Percentiles rank a stretch among this genome's conserved stretches.
These are phyloP conservation scores for Paracanthobrama guichenoti DNA, from an alignment of 2,113 vertebrate genomes.

Conservation along the genomic window DNA sequence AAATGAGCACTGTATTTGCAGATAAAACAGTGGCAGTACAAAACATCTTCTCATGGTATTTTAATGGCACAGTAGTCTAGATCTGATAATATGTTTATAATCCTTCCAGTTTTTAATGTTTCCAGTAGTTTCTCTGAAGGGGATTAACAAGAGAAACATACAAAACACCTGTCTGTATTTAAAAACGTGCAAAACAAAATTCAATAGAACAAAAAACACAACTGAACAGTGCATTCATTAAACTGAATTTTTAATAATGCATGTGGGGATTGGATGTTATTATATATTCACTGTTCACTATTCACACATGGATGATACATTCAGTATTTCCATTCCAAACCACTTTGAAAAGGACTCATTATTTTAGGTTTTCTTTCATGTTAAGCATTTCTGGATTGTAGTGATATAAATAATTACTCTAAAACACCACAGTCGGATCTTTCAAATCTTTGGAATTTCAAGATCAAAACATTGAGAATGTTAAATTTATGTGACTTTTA, in stretches of 20 bases:
- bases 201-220: constrained; percentile 12
- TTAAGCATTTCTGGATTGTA: not conserved
- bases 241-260: constrained; percentile 12
- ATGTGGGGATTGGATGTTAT: not conserved
- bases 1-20: not conserved
- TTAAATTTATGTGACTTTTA: not conserved
- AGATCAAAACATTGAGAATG: not conserved
- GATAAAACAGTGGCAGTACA: not conserved
- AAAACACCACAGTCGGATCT: not conserved
- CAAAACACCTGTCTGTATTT: constrained; percentile 1
- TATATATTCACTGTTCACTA: not conserved
- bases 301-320: not conserved
- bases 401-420: not conserved
- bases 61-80: constrained; percentile 3
- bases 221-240: not conserved
- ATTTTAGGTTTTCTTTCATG: not conserved
- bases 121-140: not conserved
- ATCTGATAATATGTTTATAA: constrained; percentile 26
- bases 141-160: constrained; percentile 1
- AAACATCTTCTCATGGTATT: not conserved
- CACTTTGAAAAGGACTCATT: not conserved
- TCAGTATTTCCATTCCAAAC: not conserved
- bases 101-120: not conserved
- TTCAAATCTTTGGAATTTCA: not conserved
- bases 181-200: not conserved